Evolutionary conservation across 2,797 vertebrate species (phyloP), one percentile per base, ranked within the genome.

Genomic region (Nannoperca australis): DNA sequence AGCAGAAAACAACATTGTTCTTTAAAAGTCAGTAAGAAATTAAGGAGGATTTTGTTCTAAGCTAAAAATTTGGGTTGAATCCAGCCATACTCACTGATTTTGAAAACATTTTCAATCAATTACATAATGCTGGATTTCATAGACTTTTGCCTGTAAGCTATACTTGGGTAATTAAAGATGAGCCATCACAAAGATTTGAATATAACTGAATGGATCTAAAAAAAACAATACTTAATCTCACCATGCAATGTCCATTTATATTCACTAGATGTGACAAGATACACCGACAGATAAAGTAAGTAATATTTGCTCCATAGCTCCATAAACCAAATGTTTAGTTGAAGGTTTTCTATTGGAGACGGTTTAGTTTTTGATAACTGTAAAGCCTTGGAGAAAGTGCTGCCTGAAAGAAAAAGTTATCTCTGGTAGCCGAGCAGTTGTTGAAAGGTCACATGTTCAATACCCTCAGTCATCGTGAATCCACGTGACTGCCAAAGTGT

Each of bases 381-480:
- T 32, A 20, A 20, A 47, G 47, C 20, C n/a, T n/a, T 50, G 20
- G 20, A n/a, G 20, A 32, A 32, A 32, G 32, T 32, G 32, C 32
- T 18, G 6, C 45, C 18, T 47, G 20, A 49, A 10, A 49, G 47
- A 3, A 49, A 6, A 49, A 9, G 47, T 49, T 49, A 49, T 74
- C 12, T 18, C 17, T 27, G 42, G 32, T n/a, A n/a, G 24, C 45
- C 2, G 1, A 50, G 49, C 38, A 22, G 50, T 22, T 17, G 32
- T 10, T 63, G 62, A 79, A 68, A 79, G 55, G 17, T 67, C 54
- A 78, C 58, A 38, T 59, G 51, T 61, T 59, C 27, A 36, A 61
- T 38, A 42, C 14, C 76, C 24, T 70, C 38, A n/a, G 18, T 34
- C 53, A 15, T 22, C 6, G 1, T 3, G 17, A 22, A 14, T 47